Evolutionary conservation across 2,113 vertebrate genomes (phyloP), one percentile per base, ranked within the genome.

Genomic region (Carettochelys insculpta): DNA sequence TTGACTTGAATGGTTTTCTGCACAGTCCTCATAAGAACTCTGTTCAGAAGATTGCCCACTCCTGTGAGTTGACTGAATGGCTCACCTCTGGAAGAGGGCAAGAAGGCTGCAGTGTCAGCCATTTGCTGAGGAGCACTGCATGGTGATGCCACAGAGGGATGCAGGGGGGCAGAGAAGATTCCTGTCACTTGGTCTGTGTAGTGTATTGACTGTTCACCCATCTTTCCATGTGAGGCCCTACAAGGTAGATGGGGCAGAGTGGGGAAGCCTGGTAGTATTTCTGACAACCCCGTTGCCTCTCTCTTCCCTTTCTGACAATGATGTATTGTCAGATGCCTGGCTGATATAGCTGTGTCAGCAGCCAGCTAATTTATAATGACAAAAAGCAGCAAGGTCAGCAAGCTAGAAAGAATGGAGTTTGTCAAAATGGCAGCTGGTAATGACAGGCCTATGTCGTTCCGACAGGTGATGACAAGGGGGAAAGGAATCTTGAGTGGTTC

Each of bases 311-410:
- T 52, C 80, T 43, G 85, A 38, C 77, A 34, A 61, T 87, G 93
- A 85, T 68, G 19, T 38, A 68, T 38, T 68, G 61, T 68, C 61
- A 68, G 61, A 90, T 83, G 68, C 83, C 88, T 77, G 77, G 88
- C 90, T 78, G 83, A 92, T 56, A 34, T 6, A n/a, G 41, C 82
- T 81, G 90, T 92, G 86, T 87, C 93, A 92, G 93, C 90, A 90
- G 68, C 54, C 2, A 2, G 82, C 79, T 92, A 3, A 45, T 83
- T 54, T 5, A 6, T 41, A 52, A 20, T 41, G 93, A 93, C 84
- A 94, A 88, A 68, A 53, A 3, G 50, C 85, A 95, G 87, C 27
- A 20, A 77, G 65, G 86, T 78, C 86, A 81, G 14, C 1, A 65
- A 90, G 13, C 47, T 89, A 3, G n/a, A 82, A 90, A 54, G 82